Percentiles rank a stretch among this genome's conserved stretches.
phyloP scores from a whole-genome alignment of 2,797 vertebrate species.

The Eulemur mongoz region DNA sequence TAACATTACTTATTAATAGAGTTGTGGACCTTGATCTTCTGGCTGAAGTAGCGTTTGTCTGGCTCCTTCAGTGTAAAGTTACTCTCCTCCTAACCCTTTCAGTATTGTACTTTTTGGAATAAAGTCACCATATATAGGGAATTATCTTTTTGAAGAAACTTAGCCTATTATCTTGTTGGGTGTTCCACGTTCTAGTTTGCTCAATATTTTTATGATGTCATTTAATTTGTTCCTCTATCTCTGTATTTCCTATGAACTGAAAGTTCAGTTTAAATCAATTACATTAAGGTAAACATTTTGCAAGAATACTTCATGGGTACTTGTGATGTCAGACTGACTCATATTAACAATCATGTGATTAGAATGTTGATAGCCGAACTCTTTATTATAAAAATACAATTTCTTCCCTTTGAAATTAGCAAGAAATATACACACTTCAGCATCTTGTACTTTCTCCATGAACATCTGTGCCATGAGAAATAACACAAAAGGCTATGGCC shows the following conservation, averaged over 20 bases:
- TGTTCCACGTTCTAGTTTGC: neutral
- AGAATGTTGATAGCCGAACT: neutral
- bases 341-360: neutral
- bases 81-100: neutral
- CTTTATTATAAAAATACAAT: neutral
- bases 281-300: neutral
- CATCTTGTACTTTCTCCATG: neutral
- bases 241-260: neutral
- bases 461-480: neutral
- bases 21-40: neutral
- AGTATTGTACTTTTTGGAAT: neutral
- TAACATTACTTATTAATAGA: neutral
- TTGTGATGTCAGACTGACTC: neutral
- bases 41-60: neutral
- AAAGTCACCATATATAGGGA: neutral
- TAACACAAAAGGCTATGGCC: neutral
- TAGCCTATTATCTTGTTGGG: neutral
- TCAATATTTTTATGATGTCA: neutral
- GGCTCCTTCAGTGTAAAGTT: neutral
- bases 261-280: neutral
- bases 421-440: neutral
- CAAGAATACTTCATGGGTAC: neutral
- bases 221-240: neutral
- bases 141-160: neutral
- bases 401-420: neutral